Conservation (phyloP, 2,797 vertebrate species). For the Pempheris klunzingeri region DNA sequence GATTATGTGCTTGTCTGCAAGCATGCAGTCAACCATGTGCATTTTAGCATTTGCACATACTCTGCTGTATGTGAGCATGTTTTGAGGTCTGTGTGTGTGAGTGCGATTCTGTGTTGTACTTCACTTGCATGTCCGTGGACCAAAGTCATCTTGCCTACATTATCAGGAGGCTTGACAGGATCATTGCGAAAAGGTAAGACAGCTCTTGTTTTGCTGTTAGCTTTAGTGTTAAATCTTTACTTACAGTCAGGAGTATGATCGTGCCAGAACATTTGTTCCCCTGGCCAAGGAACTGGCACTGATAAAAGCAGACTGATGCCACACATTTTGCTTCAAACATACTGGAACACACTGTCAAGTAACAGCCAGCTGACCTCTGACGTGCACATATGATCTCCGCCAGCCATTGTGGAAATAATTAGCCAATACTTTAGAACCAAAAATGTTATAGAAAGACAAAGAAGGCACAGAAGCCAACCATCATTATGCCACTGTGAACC, state of each 20-base stretch:
- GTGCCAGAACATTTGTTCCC: not conserved
- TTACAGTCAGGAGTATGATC: not conserved
- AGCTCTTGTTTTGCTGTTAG: constrained; percentile 21
- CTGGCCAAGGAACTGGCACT: not conserved
- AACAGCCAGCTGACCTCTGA: constrained; percentile 13
- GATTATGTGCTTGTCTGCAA: constrained; percentile 79
- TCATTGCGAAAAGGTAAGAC: not conserved
- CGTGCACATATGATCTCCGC: constrained; percentile 7
- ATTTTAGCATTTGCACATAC: constrained; percentile 51
- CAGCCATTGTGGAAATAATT: constrained; percentile 6
- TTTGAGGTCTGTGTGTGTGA: constrained; percentile 20
- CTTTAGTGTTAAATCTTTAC: constrained; percentile 11
- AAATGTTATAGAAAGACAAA: constrained; percentile 22
- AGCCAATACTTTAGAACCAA: not conserved
- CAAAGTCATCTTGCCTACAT: constrained; percentile 10
- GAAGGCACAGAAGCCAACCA: not conserved
- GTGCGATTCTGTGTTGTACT: constrained; percentile 13
- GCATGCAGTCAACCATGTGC: constrained; percentile 73
- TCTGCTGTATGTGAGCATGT: constrained; percentile 29
- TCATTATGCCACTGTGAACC: constrained; percentile 14
- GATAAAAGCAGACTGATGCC: constrained; percentile 6
- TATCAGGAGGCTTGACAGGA: constrained; percentile 20
- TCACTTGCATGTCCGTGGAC: not conserved
- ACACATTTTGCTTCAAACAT: not conserved
- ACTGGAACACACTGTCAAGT: not conserved